Conservation (phyloP, 1,140 invertebrate species). For the Cotesia typhae region DNA sequence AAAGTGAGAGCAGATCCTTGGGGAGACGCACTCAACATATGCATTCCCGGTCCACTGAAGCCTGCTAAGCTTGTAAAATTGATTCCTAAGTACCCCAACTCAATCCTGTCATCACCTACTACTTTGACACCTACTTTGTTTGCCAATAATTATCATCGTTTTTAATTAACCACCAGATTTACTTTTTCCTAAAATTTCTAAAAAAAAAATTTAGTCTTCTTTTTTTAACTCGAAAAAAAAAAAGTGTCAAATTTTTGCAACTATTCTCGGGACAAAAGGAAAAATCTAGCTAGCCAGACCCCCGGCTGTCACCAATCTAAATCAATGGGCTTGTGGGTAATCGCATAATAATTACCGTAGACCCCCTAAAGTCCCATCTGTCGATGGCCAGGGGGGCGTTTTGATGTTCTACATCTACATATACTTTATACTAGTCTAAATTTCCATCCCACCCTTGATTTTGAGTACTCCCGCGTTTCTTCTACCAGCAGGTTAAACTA, state of each 20-base stretch:
- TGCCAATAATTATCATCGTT: slow-evolving; percentile 18
- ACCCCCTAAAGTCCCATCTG: slow-evolving; percentile 61
- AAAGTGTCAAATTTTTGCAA: slow-evolving; percentile 4
- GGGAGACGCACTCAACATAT: slow-evolving; percentile 60
- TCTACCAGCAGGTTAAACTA: slow-evolving; percentile 4
- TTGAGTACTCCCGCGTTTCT: neutral
- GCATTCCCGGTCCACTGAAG: slow-evolving; percentile 52
- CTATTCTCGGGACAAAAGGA: slow-evolving; percentile 18
- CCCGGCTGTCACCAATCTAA: slow-evolving; percentile 61
- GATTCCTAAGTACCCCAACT: slow-evolving; percentile 63
- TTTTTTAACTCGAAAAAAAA: too few relatives aligned
- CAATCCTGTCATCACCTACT: slow-evolving; percentile 41
- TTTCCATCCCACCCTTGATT: slow-evolving; percentile 10
- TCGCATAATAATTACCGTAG: slow-evolving; percentile 65
- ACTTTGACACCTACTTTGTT: slow-evolving; percentile 58
- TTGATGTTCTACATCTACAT: slow-evolving; percentile 17
- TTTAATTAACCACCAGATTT: neutral
- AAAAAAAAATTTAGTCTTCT: too few relatives aligned
- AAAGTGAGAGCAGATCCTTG: slow-evolving; percentile 49
- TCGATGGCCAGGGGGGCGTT: slow-evolving; percentile 54
- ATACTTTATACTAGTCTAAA: neutral
- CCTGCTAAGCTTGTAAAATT: slow-evolving; percentile 58
- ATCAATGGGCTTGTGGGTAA: slow-evolving; percentile 67
- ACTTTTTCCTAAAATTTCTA: too few relatives aligned
- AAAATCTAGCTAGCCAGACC: slow-evolving; percentile 34